Conservation (phyloP, 2,113 vertebrate species). For the Myrmecobius fasciatus region DNA sequence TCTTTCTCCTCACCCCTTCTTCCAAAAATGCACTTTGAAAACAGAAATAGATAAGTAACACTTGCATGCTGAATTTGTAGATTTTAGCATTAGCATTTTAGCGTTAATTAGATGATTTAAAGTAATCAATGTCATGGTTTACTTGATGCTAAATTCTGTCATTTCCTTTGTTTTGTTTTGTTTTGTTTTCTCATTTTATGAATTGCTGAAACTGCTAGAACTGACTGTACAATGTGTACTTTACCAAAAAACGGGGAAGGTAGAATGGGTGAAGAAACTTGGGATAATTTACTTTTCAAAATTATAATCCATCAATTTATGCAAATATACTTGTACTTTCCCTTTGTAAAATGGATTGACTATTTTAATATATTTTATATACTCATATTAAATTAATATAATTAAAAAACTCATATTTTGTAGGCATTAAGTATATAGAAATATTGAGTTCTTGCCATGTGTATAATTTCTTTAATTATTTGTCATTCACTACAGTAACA, state of each 20-base stretch:
- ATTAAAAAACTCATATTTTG: neutral
- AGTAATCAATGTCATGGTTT: neutral
- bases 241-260: neutral
- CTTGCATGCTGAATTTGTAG: neutral
- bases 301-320: neutral
- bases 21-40: neutral
- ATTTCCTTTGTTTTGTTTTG: neutral
- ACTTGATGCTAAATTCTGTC: neutral
- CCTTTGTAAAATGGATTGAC: neutral
- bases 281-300: neutral
- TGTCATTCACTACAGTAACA: constrained; percentile 8
- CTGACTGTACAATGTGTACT: neutral
- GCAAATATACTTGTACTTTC: neutral
- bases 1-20: rapidly evolving
- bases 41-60: neutral
- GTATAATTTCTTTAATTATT: constrained; percentile 21
- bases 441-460: neutral
- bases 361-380: neutral
- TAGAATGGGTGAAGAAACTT: neutral
- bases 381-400: neutral
- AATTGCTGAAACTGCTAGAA: neutral
- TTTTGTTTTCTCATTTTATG: neutral
- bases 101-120: neutral
- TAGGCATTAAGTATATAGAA: neutral
- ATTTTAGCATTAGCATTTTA: neutral